A percentile compares a stretch with the other conserved stretches of the same genome.
These are phyloP conservation scores for Echeneis naucrates DNA, from an alignment of 2,797 vertebrate species.

Conservation along the genomic window DNA sequence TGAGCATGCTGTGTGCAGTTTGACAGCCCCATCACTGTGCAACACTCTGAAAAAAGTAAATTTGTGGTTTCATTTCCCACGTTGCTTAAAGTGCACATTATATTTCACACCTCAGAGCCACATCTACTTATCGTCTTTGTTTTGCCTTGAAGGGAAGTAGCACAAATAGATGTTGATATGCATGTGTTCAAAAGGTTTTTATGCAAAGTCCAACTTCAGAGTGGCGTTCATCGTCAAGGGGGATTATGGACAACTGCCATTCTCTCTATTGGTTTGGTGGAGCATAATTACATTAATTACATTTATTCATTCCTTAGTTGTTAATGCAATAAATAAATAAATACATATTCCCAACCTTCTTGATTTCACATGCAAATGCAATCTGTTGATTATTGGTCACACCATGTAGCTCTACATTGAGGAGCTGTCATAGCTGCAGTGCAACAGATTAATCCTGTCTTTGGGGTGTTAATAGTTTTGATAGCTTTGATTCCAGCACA, in stretches of 20 bases:
- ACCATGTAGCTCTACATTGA: neutral
- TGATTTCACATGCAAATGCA: neutral
- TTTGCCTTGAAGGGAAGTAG: slow-evolving; percentile 70
- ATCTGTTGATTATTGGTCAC: neutral
- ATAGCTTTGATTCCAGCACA: slow-evolving; percentile 20
- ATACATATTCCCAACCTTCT: too few relatives aligned
- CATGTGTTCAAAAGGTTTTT: slow-evolving; percentile 31
- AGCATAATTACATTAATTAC: neutral
- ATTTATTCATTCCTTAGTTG: too few relatives aligned
- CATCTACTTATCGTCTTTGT: slow-evolving; percentile 63
- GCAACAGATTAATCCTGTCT: neutral
- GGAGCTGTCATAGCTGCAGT: neutral
- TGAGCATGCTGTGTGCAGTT: slow-evolving; percentile 23
- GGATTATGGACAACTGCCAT: neutral
- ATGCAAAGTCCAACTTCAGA: slow-evolving; percentile 13
- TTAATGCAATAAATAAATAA: too few relatives aligned
- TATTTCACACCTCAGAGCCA: slow-evolving; percentile 81
- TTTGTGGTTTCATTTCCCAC: slow-evolving; percentile 67
- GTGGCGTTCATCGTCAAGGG: slow-evolving; percentile 21
- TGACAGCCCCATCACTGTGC: slow-evolving; percentile 32
- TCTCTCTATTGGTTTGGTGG: neutral
- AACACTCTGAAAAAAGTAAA: slow-evolving; percentile 60
- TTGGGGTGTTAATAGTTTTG: neutral
- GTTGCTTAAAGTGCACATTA: slow-evolving; percentile 62
- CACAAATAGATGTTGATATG: slow-evolving; percentile 62